A percentile compares a stretch with the other conserved stretches of the same genome.
Evolutionary conservation across 2,113 vertebrate genomes (phyloP).

Genomic region (Phaethon lepturus): DNA sequence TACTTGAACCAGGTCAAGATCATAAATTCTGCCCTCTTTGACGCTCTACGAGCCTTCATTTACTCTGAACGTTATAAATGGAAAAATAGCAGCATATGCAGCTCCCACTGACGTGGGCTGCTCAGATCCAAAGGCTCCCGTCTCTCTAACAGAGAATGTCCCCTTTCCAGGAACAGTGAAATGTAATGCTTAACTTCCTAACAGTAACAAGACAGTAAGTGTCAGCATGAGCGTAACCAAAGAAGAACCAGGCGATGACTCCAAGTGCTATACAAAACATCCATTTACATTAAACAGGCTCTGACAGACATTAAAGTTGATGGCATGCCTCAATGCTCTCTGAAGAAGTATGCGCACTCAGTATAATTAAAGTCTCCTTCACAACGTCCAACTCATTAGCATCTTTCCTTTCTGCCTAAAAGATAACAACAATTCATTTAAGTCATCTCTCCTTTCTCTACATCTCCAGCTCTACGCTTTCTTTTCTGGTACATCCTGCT

Average conservation of each 20-base stretch:
- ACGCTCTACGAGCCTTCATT: rapidly evolving
- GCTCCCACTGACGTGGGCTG: neutral
- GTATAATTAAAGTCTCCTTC: neutral
- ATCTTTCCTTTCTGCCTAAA: neutral
- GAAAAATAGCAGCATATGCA: neutral
- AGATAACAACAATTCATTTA: neutral
- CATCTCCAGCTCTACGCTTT: rapidly evolving
- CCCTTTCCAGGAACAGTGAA: neutral
- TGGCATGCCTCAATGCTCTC: neutral
- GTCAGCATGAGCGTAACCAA: rapidly evolving
- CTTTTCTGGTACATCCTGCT: neutral
- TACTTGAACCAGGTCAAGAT: neutral
- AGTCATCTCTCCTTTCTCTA: neutral
- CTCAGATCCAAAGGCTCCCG: neutral
- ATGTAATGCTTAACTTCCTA: neutral
- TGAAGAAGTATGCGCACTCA: neutral
- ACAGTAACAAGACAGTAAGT: rapidly evolving
- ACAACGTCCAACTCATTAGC: neutral
- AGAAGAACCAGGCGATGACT: neutral
- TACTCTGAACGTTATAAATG: rapidly evolving
- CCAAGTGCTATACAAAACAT: neutral
- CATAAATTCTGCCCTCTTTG: neutral
- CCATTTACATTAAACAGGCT: neutral
- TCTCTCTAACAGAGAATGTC: neutral
- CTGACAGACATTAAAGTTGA: neutral